Base-by-base conservation (phyloP, 2,797 vertebrate genomes). In the Hafferia zeledoni region DNA sequence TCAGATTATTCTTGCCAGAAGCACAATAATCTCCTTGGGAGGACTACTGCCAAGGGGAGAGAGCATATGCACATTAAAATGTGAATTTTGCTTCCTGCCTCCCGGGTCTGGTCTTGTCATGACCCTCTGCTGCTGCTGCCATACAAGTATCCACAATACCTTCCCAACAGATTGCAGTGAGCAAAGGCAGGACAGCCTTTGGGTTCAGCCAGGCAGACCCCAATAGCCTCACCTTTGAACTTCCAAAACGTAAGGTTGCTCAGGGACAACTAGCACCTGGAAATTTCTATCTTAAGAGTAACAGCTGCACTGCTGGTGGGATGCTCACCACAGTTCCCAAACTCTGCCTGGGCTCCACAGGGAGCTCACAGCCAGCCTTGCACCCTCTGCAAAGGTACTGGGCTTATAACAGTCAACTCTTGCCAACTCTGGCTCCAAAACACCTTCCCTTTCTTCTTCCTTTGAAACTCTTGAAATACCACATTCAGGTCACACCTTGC, bases 11-110 rank as follows among this genome's bases (percentile, higher is more conserved):
- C 90, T 53, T 93, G 67, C 87, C 95, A 95, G 70, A 78, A 93
- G 86, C 76, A 75, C 61, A 94, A 19, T 87, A 84, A 96, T 91
- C 91, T 94, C 90, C 83, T 60, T n/a, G 60, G 72, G 70, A 97
- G 22, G 52, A 59, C 67, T 83, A 4, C 10, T 72, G 88, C 86
- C 2, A 4, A 76, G 50, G 17, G 47, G 50, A 77, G 41, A 86
- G 81, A 67, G 30, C 77, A 85, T 70, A 90, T 44, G 79, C 33
- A 81, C 53, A 44, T 57, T 88, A 88, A 95, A 95, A 89, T 17
- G 17, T 82, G 83, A 55, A 64, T 78, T 89, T 92, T 59, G 47
- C 74, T 87, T 94, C 83, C 55, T 72, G 64, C 63, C 82, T 89
- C 69, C 50, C 68, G 52, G 79, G 47, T 82, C 93, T 55, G 83